Evolutionary conservation across 2,888 invertebrate genomes (phyloP).

Genomic region (Eristalis intricaria): DNA sequence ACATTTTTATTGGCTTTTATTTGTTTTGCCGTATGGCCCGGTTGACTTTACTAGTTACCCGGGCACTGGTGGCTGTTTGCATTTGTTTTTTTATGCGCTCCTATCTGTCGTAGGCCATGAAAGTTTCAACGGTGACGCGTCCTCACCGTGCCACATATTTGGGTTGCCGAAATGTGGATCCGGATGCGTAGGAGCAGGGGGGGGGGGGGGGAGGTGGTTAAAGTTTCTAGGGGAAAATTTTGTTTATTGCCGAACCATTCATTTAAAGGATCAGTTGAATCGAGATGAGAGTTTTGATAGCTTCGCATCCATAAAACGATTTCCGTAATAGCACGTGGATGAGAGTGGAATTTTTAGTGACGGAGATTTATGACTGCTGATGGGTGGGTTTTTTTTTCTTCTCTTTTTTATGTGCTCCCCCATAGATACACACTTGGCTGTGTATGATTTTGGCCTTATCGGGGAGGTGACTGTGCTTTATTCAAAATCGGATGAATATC

Average conservation of each 20-base stretch:
- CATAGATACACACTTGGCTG: neutral
- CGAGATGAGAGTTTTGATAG: constrained; percentile 58
- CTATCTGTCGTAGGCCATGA: neutral
- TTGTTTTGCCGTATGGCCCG: constrained; percentile 5
- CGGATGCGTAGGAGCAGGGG: neutral
- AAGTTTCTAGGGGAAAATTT: constrained; percentile 36
- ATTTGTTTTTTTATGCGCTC: neutral
- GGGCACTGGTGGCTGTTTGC: neutral
- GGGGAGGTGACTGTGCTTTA: neutral
- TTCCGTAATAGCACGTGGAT: constrained; percentile 20
- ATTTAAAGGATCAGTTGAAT: constrained; percentile 41
- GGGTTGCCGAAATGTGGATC: constrained; percentile 1
- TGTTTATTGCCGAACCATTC: constrained; percentile 31
- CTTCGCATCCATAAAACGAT: constrained; percentile 51
- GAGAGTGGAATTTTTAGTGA: constrained; percentile 5
- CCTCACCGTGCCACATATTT: neutral
- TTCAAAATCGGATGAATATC: neutral
- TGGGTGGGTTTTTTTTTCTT: neutral
- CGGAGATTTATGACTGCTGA: constrained; percentile 4
- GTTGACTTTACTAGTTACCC: constrained; percentile 4
- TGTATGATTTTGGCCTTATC: neutral
- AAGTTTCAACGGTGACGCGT: neutral
- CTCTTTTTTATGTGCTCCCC: neutral
- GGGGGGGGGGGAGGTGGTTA: neutral
- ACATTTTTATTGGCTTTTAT: constrained; percentile 57